A percentile compares a stretch with the other conserved stretches of the same genome.
Conservation (phyloP, 2,797 vertebrate genomes). For the Melanotaenia nigrans region DNA sequence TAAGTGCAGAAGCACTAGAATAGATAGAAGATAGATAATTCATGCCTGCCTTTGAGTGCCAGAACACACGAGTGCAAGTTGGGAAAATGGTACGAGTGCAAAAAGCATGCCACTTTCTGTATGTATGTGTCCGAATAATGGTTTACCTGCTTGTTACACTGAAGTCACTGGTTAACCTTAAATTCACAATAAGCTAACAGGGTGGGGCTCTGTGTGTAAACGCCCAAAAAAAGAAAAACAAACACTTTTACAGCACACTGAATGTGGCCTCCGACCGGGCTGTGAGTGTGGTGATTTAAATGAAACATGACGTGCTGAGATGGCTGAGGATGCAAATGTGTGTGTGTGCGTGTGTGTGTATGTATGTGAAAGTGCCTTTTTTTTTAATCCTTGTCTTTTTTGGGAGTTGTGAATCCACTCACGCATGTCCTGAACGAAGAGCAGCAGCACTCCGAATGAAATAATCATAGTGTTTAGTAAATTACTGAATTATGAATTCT, state of each 20-base stretch:
- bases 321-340: conserved; percentile 43
- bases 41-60: conserved; percentile 75
- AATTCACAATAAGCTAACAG: conserved; percentile 81
- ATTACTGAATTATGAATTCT: conserved; percentile 75
- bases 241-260: conserved; percentile 83
- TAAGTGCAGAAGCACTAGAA: conserved; percentile 68
- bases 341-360: conserved; percentile 44
- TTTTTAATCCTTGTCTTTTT: conserved; percentile 64
- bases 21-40: conserved; percentile 76
- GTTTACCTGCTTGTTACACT: conserved; percentile 76
- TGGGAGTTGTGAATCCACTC: conserved; percentile 85
- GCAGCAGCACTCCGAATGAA: conserved; percentile 83
- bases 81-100: conserved; percentile 46
- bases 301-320: conserved; percentile 35
- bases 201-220: conserved; percentile 72
- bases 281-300: conserved; percentile 46
- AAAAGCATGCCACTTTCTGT: conserved; percentile 68
- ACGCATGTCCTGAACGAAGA: conserved; percentile 76
- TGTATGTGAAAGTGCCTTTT: conserved; percentile 93
- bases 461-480: conserved; percentile 81
- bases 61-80: conserved; percentile 69
- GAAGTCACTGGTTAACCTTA: conserved; percentile 81
- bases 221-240: conserved; percentile 56
- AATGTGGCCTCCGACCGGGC: conserved; percentile 75
- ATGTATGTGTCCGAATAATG: conserved; percentile 36